These are phyloP conservation scores for Bellardia bayeri DNA, from an alignment of 2,888 invertebrate species.

Conservation along the genomic window DNA sequence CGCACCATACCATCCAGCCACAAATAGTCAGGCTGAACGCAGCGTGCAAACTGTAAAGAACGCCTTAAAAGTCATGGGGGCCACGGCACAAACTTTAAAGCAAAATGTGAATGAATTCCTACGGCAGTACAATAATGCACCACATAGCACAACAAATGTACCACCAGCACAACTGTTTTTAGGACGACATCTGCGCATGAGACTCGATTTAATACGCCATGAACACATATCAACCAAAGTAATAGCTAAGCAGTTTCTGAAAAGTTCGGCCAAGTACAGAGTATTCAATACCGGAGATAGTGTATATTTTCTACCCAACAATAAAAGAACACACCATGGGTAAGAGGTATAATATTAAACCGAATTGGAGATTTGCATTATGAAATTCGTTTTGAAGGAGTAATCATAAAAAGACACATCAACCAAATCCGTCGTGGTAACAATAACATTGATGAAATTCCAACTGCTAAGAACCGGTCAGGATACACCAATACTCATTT, in stretches of 20 bases:
- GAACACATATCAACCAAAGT: no score
- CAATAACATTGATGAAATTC: not conserved
- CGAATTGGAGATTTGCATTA: not conserved
- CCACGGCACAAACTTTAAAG: not conserved
- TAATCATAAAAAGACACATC: not conserved
- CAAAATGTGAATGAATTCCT: not conserved
- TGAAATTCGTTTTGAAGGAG: not conserved
- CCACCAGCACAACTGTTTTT: not conserved
- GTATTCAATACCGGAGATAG: no score
- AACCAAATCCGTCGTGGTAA: conserved; percentile 6
- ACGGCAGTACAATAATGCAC: conserved; percentile 1
- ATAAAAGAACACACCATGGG: no score
- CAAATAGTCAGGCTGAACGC: not conserved
- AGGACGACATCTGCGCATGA: not conserved
- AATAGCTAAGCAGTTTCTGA: no score
- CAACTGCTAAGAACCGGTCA: not conserved
- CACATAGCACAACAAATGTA: not conserved
- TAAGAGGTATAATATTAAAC: not conserved
- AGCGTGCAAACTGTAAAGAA: not conserved
- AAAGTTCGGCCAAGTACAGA: no score
- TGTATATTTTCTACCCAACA: no score
- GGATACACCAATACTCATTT: not conserved
- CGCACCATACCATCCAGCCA: conserved; percentile 5
- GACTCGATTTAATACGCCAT: no score
- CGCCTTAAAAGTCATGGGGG: not conserved